Conservation (phyloP, 2,797 vertebrate genomes). For the Etheostoma nigrum region DNA sequence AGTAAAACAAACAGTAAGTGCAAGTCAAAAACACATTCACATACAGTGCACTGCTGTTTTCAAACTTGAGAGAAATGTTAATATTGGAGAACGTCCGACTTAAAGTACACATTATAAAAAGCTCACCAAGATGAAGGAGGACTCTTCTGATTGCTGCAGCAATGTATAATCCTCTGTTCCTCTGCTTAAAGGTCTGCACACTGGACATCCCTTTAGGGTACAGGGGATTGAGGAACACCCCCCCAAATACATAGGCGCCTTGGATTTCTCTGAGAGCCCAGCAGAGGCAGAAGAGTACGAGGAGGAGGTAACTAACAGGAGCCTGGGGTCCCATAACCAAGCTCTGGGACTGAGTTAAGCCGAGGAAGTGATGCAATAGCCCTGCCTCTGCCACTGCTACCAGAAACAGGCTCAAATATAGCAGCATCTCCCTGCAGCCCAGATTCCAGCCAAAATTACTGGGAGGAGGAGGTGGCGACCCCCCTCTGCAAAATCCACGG, state of each 20-base stretch:
- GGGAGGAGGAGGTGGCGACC: conserved; percentile 52
- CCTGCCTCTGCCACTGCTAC: conserved; percentile 88
- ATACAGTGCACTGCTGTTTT: not conserved
- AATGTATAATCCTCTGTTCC: conserved; percentile 87
- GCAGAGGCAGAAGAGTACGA: conserved; percentile 85
- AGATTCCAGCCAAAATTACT: conserved; percentile 81
- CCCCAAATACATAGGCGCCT: conserved; percentile 91
- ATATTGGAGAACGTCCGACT: conserved; percentile 6
- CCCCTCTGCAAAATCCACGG: conserved; percentile 54
- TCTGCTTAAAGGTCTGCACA: conserved; percentile 89
- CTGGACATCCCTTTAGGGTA: conserved; percentile 92
- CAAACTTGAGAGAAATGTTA: conserved; percentile 1
- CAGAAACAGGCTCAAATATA: conserved; percentile 85
- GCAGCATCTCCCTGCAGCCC: conserved; percentile 86
- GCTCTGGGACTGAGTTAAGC: conserved; percentile 73
- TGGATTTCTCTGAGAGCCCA: conserved; percentile 94
- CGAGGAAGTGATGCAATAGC: conserved; percentile 89
- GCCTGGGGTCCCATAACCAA: conserved; percentile 83
- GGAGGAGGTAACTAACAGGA: conserved; percentile 89
- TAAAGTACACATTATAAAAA: conserved; percentile 19
- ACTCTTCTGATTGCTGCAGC: conserved; percentile 90
- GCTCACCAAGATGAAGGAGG: conserved; percentile 93
- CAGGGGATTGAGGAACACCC: conserved; percentile 93
- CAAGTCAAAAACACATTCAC: conserved; percentile 29
- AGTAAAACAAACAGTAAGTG: conserved; percentile 46